These are phyloP conservation scores for Gambelia wislizenii DNA, from an alignment of 2,797 vertebrate species.

Conservation along the genomic window DNA sequence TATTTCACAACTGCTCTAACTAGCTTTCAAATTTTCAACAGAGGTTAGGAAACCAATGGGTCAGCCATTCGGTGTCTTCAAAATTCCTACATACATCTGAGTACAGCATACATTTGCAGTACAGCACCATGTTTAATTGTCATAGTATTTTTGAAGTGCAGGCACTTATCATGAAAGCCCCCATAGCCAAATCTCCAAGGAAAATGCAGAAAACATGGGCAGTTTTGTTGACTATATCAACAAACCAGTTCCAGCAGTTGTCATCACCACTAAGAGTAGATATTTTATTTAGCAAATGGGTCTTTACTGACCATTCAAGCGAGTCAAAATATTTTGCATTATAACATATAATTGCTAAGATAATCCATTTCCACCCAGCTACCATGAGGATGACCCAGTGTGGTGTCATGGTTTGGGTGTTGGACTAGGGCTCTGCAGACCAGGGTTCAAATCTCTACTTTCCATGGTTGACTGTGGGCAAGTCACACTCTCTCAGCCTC, in stretches of 20 bases:
- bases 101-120: too few species aligned
- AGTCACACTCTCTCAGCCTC: too few species aligned
- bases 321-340: background rate
- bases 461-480: too few species aligned
- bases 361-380: too few species aligned
- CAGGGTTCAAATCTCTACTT: too few species aligned
- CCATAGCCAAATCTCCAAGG: background rate
- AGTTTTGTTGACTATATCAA: background rate
- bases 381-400: too few species aligned
- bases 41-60: background rate
- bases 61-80: too few species aligned
- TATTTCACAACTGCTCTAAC: background rate
- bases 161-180: background rate
- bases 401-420: too few species aligned
- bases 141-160: background rate
- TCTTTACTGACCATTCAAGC: background rate
- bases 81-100: background rate
- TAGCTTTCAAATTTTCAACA: background rate
- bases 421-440: too few species aligned
- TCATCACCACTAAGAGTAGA: background rate
- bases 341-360: too few species aligned
- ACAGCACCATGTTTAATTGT: too few species aligned
- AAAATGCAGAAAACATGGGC: background rate
- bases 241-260: background rate
- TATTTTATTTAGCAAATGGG: background rate